A percentile compares a stretch with the other conserved stretches of the same genome.
These are phyloP conservation scores for Macrobrachium rosenbergii DNA, from an alignment of 1,140 invertebrate genomes.

Conservation along the genomic window DNA sequence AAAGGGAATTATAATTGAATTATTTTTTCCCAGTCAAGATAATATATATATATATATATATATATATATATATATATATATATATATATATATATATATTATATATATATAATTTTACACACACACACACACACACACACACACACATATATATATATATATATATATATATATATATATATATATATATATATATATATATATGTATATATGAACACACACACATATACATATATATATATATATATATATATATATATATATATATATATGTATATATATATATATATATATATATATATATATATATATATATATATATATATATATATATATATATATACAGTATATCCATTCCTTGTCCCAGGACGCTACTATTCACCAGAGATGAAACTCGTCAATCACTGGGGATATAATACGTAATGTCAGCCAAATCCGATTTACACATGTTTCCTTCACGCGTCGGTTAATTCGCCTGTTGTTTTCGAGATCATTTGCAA, in stretches of 20 bases:
- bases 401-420: too few relatives aligned
- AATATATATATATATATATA: too few relatives aligned
- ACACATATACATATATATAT: slow-evolving; percentile 7
- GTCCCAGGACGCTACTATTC: too few relatives aligned
- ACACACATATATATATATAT: background rate
- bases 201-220: background rate
- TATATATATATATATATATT: too few relatives aligned
- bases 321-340: too few relatives aligned
- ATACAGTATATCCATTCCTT: too few relatives aligned
- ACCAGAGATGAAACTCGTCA: too few relatives aligned
- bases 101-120: background rate
- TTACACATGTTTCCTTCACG: background rate
- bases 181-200: slow-evolving; percentile 13
- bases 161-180: background rate
- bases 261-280: background rate
- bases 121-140: background rate
- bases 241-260: background rate
- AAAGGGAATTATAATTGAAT: too few relatives aligned
- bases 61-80: too few relatives aligned
- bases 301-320: background rate
- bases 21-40: too few relatives aligned
- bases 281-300: background rate
- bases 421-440: background rate
- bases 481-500: background rate
- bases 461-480: background rate